Percentiles rank a stretch among this genome's conserved stretches.
These are phyloP conservation scores for Conops quadrifasciatus DNA, from an alignment of 2,888 invertebrate genomes.

Conservation along the genomic window DNA sequence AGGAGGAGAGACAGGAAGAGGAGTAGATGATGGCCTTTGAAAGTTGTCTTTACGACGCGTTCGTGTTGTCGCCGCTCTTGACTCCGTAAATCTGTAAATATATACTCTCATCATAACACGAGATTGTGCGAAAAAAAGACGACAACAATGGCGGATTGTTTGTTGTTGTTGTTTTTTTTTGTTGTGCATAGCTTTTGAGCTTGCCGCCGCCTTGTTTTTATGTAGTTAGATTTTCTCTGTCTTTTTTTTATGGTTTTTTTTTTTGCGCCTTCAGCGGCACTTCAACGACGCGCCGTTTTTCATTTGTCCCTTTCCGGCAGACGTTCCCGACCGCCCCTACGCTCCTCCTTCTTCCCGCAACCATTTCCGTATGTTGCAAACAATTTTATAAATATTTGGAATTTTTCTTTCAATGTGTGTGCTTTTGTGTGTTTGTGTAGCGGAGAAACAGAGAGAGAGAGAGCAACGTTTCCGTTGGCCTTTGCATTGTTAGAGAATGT, in stretches of 20 bases:
- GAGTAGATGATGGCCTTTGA: neutral
- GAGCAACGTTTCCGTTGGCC: too few relatives aligned
- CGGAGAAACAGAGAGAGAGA: too few relatives aligned
- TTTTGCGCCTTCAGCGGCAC: too few relatives aligned
- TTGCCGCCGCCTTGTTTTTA: conserved; percentile 5
- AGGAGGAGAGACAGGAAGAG: too few relatives aligned
- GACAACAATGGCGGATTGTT: neutral
- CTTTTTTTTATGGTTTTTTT: neutral
- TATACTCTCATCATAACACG: neutral
- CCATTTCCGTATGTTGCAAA: neutral
- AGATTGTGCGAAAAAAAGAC: neutral
- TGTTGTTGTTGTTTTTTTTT: neutral
- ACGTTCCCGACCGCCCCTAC: too few relatives aligned
- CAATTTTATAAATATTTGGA: neutral
- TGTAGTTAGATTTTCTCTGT: neutral
- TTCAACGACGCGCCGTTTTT: too few relatives aligned
- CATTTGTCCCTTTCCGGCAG: too few relatives aligned
- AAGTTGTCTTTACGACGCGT: neutral
- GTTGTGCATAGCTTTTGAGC: neutral
- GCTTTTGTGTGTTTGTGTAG: neutral
- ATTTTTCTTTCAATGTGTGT: neutral
- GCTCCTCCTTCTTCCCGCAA: neutral
- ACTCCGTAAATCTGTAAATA: conserved; percentile 3
- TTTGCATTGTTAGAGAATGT: too few relatives aligned
- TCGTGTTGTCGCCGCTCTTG: neutral